These are phyloP conservation scores for Phortica variegata DNA, from an alignment of 1,140 invertebrate genomes.

Conservation along the genomic window DNA sequence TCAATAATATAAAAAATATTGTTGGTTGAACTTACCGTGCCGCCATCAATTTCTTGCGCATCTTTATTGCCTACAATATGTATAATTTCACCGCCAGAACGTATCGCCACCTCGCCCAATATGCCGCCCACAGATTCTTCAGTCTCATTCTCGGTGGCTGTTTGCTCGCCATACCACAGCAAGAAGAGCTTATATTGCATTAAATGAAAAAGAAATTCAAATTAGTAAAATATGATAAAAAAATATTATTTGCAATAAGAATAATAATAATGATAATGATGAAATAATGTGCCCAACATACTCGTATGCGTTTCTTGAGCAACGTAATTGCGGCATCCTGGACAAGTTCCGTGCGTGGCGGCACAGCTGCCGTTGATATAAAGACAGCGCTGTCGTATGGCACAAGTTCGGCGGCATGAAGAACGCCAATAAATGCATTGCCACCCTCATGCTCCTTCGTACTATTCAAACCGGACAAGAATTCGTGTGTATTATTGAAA, in stretches of 20 bases:
- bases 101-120: conserved; percentile 46
- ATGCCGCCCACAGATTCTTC: conserved; percentile 46
- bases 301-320: conserved; percentile 61
- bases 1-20: background rate
- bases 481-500: conserved; percentile 53
- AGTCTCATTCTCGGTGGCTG: conserved; percentile 47
- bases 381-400: conserved; percentile 65
- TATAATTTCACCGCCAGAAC: conserved; percentile 53
- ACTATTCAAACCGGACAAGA: conserved; percentile 53
- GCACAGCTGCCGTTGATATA: conserved; percentile 58
- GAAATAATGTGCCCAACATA: conserved; percentile 27
- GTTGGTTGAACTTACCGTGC: conserved; percentile 41
- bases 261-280: background rate
- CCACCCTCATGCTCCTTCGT: conserved; percentile 46
- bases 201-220: background rate
- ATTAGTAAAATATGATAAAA: no score
- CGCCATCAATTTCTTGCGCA: conserved; percentile 48
- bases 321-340: conserved; percentile 59
- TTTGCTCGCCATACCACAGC: conserved; percentile 44
- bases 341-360: conserved; percentile 58
- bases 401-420: conserved; percentile 59
- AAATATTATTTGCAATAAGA: background rate
- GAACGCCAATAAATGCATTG: conserved; percentile 49
- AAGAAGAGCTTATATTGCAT: conserved; percentile 44
- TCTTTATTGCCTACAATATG: conserved; percentile 52